A percentile compares a stretch with the other conserved stretches of the same genome.
Evolutionary conservation across 2,113 vertebrate genomes (phyloP).

Genomic region (Gymnarchus niloticus): DNA sequence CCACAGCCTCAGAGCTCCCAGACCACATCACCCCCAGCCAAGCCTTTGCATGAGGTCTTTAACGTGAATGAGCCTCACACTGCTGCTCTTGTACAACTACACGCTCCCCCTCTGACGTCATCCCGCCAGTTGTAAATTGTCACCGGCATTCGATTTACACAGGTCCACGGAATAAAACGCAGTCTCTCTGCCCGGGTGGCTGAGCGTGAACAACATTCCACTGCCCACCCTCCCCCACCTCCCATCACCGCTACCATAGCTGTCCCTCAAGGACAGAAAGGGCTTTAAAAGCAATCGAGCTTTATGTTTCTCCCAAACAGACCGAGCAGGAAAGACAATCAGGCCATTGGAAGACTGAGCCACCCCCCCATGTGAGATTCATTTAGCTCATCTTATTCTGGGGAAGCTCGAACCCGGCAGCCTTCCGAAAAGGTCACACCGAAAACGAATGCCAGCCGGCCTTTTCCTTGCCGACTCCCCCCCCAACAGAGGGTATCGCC

Average conservation of each 20-base stretch:
- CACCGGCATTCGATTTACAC: constrained; percentile 56
- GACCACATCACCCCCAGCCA: neutral
- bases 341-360: neutral
- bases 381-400: constrained; percentile 51
- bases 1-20: neutral
- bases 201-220: constrained; percentile 50
- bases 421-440: neutral
- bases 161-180: constrained; percentile 53
- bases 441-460: constrained; percentile 9
- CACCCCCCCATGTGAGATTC: constrained; percentile 46
- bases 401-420: constrained; percentile 21
- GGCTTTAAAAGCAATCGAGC: constrained; percentile 52
- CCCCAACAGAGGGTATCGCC: neutral
- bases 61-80: constrained; percentile 62
- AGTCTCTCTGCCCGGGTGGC: constrained; percentile 47
- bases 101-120: constrained; percentile 49
- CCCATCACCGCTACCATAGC: constrained; percentile 15
- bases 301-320: constrained; percentile 52
- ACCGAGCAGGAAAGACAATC: constrained; percentile 35
- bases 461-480: neutral
- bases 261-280: constrained; percentile 56
- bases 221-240: neutral
- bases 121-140: constrained; percentile 59
- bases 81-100: constrained; percentile 49
- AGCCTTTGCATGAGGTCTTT: constrained; percentile 46